Evolutionary conservation across 1,140 invertebrate genomes (phyloP).

Genomic region (Daktulosphaira vitifoliae): DNA sequence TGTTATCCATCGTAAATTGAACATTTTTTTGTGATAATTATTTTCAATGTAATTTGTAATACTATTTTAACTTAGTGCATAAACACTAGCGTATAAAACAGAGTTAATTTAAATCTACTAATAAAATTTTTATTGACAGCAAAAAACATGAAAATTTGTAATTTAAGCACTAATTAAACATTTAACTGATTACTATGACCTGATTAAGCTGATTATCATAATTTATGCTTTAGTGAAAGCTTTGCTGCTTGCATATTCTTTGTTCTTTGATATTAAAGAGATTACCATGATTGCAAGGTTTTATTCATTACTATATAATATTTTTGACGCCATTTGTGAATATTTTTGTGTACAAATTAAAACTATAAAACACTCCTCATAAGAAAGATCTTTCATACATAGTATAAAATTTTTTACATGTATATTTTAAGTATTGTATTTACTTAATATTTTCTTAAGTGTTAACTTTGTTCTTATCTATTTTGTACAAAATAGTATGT

Average conservation of each 20-base stretch:
- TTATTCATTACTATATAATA: neutral
- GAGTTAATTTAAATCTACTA: conserved; percentile 2
- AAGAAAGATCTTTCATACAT: conserved; percentile 18
- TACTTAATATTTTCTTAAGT: conserved; percentile 31
- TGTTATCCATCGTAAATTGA: conserved; percentile 23
- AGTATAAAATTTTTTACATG: conserved; percentile 7
- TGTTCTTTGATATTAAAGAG: conserved; percentile 4
- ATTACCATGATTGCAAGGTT: neutral
- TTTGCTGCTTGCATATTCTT: conserved; percentile 1
- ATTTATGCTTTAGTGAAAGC: conserved; percentile 4
- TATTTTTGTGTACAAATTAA: too few species aligned
- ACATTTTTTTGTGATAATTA: conserved; percentile 34
- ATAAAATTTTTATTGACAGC: conserved; percentile 3
- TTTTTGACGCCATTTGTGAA: too few species aligned
- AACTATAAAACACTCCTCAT: neutral
- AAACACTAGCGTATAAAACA: conserved; percentile 9
- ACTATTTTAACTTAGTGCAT: conserved; percentile 22
- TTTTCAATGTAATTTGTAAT: conserved; percentile 27
- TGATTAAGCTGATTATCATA: conserved; percentile 4
- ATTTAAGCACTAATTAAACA: conserved; percentile 9
- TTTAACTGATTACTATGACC: neutral
- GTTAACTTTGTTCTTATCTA: conserved; percentile 34
- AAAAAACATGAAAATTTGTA: neutral
- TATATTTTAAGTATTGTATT: conserved; percentile 29
- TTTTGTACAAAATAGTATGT: conserved; percentile 32